These are phyloP conservation scores for Eolophus roseicapilla DNA, from an alignment of 2,113 vertebrate genomes.

Conservation along the genomic window DNA sequence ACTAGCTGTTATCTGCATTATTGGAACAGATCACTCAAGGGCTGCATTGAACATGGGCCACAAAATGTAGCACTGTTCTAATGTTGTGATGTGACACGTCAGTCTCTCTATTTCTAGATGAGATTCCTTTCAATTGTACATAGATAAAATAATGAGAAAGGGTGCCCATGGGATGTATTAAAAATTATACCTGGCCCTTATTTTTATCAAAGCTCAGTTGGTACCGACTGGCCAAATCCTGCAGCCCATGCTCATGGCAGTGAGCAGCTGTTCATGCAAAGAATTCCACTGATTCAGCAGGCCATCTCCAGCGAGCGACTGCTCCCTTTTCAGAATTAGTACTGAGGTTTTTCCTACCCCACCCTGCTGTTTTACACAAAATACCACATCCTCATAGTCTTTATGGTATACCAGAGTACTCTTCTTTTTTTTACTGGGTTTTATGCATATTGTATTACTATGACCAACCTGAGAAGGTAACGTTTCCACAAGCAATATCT, in stretches of 20 bases:
- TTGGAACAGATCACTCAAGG: conserved; percentile 39
- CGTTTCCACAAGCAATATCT: background rate
- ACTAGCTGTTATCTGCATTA: conserved; percentile 31
- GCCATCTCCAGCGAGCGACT: background rate
- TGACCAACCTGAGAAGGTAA: background rate
- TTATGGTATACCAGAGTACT: background rate
- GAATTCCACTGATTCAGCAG: background rate
- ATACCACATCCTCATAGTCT: background rate
- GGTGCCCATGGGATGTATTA: background rate
- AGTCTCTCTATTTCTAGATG: background rate
- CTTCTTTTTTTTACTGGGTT: background rate
- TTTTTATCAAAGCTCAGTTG: background rate
- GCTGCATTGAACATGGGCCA: background rate
- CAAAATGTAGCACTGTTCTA: background rate
- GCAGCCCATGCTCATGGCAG: background rate
- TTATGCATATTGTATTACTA: background rate
- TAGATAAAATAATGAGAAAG: background rate
- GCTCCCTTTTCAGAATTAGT: background rate
- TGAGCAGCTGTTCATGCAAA: background rate
- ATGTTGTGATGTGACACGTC: background rate
- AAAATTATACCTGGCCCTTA: background rate
- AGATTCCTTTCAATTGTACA: background rate
- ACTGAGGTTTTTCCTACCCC: background rate
- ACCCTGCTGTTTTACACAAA: background rate
- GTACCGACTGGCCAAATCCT: background rate